Evolutionary conservation across 2,797 vertebrate genomes (phyloP).

Genomic region (Morus bassanus): DNA sequence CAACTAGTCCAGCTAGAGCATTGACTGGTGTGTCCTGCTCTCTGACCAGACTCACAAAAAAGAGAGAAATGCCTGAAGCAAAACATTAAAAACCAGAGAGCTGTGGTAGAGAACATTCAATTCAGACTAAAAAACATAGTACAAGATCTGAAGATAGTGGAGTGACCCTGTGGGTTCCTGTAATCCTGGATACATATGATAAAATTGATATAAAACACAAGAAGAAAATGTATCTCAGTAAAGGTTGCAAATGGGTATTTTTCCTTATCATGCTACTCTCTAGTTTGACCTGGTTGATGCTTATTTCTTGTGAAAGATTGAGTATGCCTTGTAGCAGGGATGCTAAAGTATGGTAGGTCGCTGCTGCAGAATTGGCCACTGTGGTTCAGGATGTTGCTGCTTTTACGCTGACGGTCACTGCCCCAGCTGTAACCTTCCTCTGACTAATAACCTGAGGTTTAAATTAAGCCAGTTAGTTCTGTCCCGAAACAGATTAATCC

Average conservation of each 20-base stretch:
- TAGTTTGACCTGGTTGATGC: not conserved
- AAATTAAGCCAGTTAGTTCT: not conserved
- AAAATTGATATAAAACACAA: not conserved
- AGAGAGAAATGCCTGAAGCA: conserved; percentile 30
- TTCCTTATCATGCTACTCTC: not conserved
- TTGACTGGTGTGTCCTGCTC: not conserved
- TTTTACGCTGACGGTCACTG: not conserved
- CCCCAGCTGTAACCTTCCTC: not conserved
- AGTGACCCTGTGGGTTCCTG: not conserved
- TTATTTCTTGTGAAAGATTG: not conserved
- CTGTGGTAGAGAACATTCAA: not conserved
- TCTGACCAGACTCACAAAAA: not conserved
- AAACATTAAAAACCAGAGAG: conserved; percentile 15
- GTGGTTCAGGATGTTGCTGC: not conserved
- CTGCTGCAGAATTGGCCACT: not conserved
- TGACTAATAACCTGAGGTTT: not conserved
- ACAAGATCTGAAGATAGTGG: conserved; percentile 32
- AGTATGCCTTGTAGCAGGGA: not conserved
- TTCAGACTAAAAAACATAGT: conserved; percentile 20
- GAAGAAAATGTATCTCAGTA: not conserved
- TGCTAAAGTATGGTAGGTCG: not conserved
- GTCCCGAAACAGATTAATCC: not conserved
- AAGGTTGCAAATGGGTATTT: not conserved
- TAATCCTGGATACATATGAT: not conserved
- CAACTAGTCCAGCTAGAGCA: not conserved